Base-by-base conservation (phyloP, 2,888 invertebrate genomes). In the Caenorhabditis drosophilae region DNA sequence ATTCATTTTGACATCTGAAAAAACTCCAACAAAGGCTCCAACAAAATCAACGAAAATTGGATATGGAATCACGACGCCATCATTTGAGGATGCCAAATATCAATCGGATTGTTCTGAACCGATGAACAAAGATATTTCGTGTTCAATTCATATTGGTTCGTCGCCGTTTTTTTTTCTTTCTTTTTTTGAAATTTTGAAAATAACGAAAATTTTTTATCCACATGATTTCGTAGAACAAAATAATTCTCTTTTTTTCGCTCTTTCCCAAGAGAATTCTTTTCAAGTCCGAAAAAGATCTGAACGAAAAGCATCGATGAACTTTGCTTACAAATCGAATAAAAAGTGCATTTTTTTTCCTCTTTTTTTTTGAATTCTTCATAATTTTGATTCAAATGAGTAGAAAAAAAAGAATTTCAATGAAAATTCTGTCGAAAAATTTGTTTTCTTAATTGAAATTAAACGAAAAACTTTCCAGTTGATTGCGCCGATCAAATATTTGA, bases 91-190 rank as follows among this genome's bases (percentile, higher is more conserved):
- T 2, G 27, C 40, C 12, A 26, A 44, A 41, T 73, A 67, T 49
- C 61, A 60, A 11, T 59, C 66, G n/a, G 75, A 75, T 55, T 75
- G 75, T 48, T 71, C 75, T 20, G 75, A 75, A 41, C 73, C 73
- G 0, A 57, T 73, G 55, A 72, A 73, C 52, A 67, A 67, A 54
- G 77, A 78, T 48, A 68, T 77, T 46, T 61, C 70, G n/a, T 79
- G 79, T 50, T 67, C 72, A 1, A 77, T 77, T 4, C 53, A 70
- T 34, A 56, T 73, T 46, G 72, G 78, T 78, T 12, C 50, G 64
- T 52, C 2, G 20, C 20, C 20, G 4, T 12, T 12, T 40, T 18
- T 40, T 20, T 40, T 16, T 4, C 16, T 40, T 40, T 25, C 26
- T 45, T 25, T 11, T 23, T 18, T 18, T 36, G n/a, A 36, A 15